These are phyloP conservation scores for Pogonomyrmex barbatus DNA, from an alignment of 1,140 invertebrate genomes.

Conservation along the genomic window DNA sequence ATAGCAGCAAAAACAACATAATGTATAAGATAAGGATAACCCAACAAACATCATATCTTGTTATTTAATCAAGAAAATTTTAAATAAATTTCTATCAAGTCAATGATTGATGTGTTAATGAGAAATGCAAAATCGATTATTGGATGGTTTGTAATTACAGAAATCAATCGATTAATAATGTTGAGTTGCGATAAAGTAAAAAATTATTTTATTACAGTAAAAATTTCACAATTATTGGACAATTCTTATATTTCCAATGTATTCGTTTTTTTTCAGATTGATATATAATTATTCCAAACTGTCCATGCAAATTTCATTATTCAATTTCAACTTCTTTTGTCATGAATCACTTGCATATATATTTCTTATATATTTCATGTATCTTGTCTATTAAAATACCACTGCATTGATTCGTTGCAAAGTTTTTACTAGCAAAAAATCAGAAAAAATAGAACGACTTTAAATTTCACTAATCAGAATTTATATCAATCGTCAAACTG, in stretches of 20 bases:
- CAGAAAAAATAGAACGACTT: neutral
- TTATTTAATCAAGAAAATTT: conserved; percentile 1
- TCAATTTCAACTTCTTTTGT: too few relatives aligned
- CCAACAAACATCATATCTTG: neutral
- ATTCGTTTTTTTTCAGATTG: neutral
- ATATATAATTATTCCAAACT: conserved; percentile 24
- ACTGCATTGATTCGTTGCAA: conserved; percentile 36
- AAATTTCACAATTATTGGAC: neutral
- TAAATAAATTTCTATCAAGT: neutral
- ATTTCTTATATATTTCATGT: neutral
- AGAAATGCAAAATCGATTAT: neutral
- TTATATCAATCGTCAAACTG: neutral
- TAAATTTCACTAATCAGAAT: neutral
- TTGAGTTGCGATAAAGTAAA: neutral
- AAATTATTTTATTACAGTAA: neutral
- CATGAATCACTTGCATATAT: neutral
- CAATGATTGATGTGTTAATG: neutral
- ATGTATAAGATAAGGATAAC: neutral
- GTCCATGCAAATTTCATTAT: neutral
- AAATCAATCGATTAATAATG: neutral
- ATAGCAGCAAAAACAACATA: conserved; percentile 2
- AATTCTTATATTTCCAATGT: conserved; percentile 12
- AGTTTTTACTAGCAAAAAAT: neutral
- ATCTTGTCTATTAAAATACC: neutral
- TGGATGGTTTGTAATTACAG: neutral